These are phyloP conservation scores for Drosophila guanche DNA, from an alignment of 1,140 invertebrate species.

Conservation along the genomic window DNA sequence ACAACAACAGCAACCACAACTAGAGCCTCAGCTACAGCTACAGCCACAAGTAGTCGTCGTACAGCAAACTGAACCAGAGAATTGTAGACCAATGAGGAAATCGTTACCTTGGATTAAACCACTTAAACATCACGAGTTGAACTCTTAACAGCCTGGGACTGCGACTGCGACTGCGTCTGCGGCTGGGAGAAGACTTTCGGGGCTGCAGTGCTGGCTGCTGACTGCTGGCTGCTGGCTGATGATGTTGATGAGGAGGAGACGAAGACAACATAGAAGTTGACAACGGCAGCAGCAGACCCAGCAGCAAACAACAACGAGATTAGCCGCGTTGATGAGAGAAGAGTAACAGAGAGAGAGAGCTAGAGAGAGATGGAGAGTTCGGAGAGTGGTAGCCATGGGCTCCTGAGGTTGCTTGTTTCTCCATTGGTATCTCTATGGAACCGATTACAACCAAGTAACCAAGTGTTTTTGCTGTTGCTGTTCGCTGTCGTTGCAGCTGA, in stretches of 20 bases:
- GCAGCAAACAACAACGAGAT: conserved; percentile 30
- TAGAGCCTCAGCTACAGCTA: conserved; percentile 36
- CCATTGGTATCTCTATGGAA: conserved; percentile 57
- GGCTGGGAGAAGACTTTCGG: conserved; percentile 46
- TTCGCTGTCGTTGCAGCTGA: conserved; percentile 46
- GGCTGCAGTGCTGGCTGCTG: neutral
- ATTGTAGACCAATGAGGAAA: conserved; percentile 76
- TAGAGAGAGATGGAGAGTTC: conserved; percentile 34
- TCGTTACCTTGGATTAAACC: conserved; percentile 74
- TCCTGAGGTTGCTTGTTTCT: conserved; percentile 76
- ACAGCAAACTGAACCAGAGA: conserved; percentile 38
- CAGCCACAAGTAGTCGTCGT: conserved; percentile 8
- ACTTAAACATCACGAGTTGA: conserved; percentile 79
- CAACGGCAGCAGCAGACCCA: conserved; percentile 39
- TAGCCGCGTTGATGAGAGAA: conserved; percentile 40
- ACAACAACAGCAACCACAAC: conserved; percentile 36
- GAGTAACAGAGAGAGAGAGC: conserved; percentile 21
- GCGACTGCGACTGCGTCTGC: conserved; percentile 39
- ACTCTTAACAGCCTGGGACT: conserved; percentile 79
- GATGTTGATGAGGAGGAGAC: conserved; percentile 67
- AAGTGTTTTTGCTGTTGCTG: conserved; percentile 48
- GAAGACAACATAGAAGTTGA: conserved; percentile 48
- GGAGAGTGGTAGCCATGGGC: conserved; percentile 60
- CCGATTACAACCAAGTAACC: conserved; percentile 64
- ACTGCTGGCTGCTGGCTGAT: conserved; percentile 3